Conservation (phyloP, 1,140 invertebrate genomes). For the Aphelenchoides besseyi region DNA sequence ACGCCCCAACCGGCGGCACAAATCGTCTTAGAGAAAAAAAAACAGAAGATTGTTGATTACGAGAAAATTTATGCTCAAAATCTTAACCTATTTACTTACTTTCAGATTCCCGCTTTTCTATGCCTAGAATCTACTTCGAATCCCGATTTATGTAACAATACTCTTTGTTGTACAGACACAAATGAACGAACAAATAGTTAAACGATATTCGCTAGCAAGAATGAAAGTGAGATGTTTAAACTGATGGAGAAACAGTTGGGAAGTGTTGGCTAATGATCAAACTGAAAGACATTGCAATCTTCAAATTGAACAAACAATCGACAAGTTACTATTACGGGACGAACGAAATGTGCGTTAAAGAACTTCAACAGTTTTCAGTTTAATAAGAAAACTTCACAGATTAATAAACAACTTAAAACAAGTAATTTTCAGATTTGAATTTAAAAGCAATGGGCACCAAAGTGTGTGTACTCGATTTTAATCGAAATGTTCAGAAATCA, state of each 20-base stretch:
- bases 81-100: too few relatives aligned
- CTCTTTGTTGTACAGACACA: neutral
- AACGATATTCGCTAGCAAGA: neutral
- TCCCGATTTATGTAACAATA: slow-evolving; percentile 1
- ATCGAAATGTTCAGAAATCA: too few relatives aligned
- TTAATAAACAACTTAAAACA: neutral
- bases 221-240: neutral
- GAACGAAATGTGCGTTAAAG: neutral
- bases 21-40: too few relatives aligned
- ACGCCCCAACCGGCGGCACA: too few relatives aligned
- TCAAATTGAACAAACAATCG: neutral
- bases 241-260: neutral
- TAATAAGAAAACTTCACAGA: neutral
- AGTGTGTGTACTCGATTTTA: neutral
- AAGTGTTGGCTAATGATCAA: neutral
- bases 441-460: neutral
- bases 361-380: neutral
- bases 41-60: too few relatives aligned
- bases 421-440: neutral
- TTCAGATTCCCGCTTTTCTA: too few relatives aligned
- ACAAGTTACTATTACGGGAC: neutral
- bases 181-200: neutral
- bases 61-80: too few relatives aligned
- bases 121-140: too few relatives aligned
- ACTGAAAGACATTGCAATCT: neutral